Evolutionary conservation across 2,888 invertebrate species (phyloP).

Genomic region (Drosophila anceps): DNA sequence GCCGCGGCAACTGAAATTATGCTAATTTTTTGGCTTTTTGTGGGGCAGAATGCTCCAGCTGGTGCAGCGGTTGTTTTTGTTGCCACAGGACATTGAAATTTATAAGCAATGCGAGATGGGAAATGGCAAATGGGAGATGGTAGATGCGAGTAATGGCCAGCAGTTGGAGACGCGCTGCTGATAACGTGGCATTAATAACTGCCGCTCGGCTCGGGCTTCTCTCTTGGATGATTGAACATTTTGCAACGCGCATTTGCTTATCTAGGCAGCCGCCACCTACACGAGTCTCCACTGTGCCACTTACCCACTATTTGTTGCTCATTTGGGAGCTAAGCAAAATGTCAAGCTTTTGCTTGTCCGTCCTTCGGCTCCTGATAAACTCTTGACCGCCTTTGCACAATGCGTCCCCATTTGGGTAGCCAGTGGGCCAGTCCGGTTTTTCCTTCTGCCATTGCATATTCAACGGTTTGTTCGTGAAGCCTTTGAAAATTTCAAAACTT

Average conservation of each 20-base stretch:
- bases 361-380: conserved; percentile 61
- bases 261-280: conserved; percentile 43
- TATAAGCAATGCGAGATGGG: conserved; percentile 44
- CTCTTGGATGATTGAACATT: conserved; percentile 70
- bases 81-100: conserved; percentile 57
- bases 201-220: conserved; percentile 47
- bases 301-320: conserved; percentile 59
- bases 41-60: conserved; percentile 58
- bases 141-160: conserved; percentile 41
- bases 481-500: conserved; percentile 58
- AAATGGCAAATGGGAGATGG: conserved; percentile 15
- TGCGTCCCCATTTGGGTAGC: conserved; percentile 40
- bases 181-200: conserved; percentile 73
- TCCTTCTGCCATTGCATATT: conserved; percentile 51
- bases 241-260: conserved; percentile 59
- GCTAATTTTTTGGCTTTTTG: conserved; percentile 77
- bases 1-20: conserved; percentile 71
- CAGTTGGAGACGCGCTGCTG: conserved; percentile 46
- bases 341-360: conserved; percentile 45
- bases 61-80: conserved; percentile 37
- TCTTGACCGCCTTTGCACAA: conserved; percentile 56
- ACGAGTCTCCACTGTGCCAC: conserved; percentile 27
- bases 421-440: neutral
- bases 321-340: conserved; percentile 66
- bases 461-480: conserved; percentile 43